These are phyloP conservation scores for Bufo bufo DNA, from an alignment of 2,113 vertebrate genomes.

Conservation along the genomic window DNA sequence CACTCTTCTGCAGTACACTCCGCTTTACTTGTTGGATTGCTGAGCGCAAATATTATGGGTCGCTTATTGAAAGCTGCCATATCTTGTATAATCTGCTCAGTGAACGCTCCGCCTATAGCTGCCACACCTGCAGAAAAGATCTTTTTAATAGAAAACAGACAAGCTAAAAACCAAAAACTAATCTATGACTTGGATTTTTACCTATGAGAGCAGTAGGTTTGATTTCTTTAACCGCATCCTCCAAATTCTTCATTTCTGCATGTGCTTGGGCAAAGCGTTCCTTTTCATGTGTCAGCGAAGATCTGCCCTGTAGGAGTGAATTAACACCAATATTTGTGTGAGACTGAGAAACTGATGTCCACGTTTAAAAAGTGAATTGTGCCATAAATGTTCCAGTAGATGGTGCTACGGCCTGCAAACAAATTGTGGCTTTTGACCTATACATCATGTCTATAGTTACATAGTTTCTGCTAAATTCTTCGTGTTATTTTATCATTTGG, in stretches of 20 bases:
- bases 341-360: background rate
- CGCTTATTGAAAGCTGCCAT: conserved; percentile 90
- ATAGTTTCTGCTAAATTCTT: background rate
- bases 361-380: background rate
- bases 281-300: conserved; percentile 87
- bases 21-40: conserved; percentile 97
- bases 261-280: conserved; percentile 88
- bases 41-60: conserved; percentile 96
- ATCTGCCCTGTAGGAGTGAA: conserved; percentile 77
- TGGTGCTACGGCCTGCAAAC: conserved; percentile 59
- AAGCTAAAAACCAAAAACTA: background rate
- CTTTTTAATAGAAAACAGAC: background rate
- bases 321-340: too few species aligned
- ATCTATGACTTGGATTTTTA: conserved; percentile 62
- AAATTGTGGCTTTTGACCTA: background rate
- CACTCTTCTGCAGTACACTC: conserved; percentile 97
- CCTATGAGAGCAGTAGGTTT: conserved; percentile 94
- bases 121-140: conserved; percentile 83
- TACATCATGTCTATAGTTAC: background rate
- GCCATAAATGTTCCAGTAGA: conserved; percentile 59
- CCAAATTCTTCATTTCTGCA: conserved; percentile 83
- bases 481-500: background rate
- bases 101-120: conserved; percentile 89
- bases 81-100: conserved; percentile 85
- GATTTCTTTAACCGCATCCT: conserved; percentile 83